phyloP scores from a whole-genome alignment of 2,113 vertebrate species.

The Alethe castanea region DNA sequence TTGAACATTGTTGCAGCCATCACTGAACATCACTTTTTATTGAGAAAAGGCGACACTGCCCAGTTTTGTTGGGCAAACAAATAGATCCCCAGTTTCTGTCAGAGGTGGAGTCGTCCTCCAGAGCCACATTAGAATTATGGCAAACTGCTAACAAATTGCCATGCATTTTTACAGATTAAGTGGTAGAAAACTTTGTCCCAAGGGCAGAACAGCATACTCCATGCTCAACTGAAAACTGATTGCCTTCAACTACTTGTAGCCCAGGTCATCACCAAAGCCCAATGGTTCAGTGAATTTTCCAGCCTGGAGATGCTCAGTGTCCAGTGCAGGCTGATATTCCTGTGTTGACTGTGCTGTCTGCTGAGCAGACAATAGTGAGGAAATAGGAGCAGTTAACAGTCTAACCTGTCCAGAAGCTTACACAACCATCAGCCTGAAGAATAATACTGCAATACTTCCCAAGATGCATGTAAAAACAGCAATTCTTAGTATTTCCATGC shows the following conservation, averaged over 20 bases:
- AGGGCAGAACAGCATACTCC: neutral
- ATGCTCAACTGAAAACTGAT: neutral
- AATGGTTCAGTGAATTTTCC: neutral
- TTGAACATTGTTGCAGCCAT: neutral
- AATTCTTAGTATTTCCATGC: neutral
- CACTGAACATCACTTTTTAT: rapidly evolving
- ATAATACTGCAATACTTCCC: neutral
- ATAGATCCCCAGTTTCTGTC: neutral
- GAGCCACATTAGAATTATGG: neutral
- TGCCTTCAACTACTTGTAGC: neutral
- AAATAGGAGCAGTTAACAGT: neutral
- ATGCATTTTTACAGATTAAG: neutral
- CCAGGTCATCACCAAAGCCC: neutral
- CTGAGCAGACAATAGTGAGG: neutral
- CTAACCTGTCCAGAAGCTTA: neutral
- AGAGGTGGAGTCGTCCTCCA: neutral
- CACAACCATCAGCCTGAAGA: neutral
- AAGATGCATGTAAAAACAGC: neutral
- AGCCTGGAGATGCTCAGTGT: neutral
- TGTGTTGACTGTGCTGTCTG: neutral
- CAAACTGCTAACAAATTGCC: neutral
- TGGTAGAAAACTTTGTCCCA: neutral
- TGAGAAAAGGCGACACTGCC: neutral
- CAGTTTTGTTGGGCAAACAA: neutral
- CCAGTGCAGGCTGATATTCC: rapidly evolving